Conservation (phyloP, 2,113 vertebrate genomes). For the Melierax canorus region DNA sequence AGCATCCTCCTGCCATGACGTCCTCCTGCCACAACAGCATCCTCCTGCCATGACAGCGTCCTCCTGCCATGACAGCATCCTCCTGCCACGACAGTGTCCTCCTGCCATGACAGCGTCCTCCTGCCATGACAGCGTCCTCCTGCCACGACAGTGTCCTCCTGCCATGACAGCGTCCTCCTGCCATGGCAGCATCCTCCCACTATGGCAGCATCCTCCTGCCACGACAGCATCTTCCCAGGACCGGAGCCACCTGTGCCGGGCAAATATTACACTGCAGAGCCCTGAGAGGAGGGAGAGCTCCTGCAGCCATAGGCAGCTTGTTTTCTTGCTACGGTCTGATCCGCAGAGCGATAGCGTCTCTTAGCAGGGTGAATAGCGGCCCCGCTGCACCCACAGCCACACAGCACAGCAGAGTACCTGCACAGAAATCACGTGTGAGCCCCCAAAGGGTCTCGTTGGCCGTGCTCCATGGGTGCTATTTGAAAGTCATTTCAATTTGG, state of each 20-base stretch:
- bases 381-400: not conserved
- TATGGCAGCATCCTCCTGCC: accelerated
- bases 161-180: accelerated
- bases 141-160: accelerated
- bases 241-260: accelerated
- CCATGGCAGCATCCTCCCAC: accelerated
- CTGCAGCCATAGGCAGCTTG: not conserved
- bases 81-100: not conserved
- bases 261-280: not conserved
- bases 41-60: accelerated
- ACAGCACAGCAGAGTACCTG: not conserved
- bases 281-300: not conserved
- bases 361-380: not conserved
- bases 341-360: not conserved
- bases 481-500: not conserved
- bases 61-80: too few species aligned
- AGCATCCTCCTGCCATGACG: not conserved
- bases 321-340: not conserved
- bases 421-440: accelerated
- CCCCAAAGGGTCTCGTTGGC: too few species aligned
- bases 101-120: accelerated
- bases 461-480: accelerated
- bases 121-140: accelerated
- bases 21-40: accelerated
- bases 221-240: not conserved